These are phyloP conservation scores for Adelognathus sp. DNA, from an alignment of 2,888 invertebrate species.

Conservation along the genomic window DNA sequence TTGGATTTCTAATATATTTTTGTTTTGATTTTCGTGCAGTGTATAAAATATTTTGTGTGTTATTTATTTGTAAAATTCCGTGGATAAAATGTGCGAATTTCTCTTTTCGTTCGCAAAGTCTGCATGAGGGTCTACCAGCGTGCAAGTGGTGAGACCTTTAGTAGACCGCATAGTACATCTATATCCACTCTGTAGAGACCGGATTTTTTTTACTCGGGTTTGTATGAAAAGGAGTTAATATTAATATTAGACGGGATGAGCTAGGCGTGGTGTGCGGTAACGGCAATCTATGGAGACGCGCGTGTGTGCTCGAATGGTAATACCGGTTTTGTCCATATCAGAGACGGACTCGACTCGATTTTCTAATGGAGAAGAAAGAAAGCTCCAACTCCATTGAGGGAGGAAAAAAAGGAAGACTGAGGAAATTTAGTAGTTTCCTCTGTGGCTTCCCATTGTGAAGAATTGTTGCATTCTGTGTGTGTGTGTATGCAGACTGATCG, in stretches of 20 bases:
- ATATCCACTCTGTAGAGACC: too few species aligned
- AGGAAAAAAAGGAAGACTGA: conserved; percentile 29
- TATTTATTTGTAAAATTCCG: too few species aligned
- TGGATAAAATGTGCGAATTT: too few species aligned
- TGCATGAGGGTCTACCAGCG: too few species aligned
- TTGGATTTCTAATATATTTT: too few species aligned
- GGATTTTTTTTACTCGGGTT: too few species aligned
- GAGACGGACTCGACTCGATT: neutral
- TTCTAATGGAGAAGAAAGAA: conserved; percentile 22
- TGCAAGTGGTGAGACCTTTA: too few species aligned
- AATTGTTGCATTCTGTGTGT: conserved; percentile 33
- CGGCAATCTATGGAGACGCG: conserved; percentile 30
- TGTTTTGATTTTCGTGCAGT: too few species aligned
- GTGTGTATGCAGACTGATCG: conserved; percentile 13
- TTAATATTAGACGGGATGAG: conserved; percentile 35
- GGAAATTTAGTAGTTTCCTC: conserved; percentile 34
- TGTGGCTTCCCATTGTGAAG: conserved; percentile 24
- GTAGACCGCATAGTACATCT: too few species aligned
- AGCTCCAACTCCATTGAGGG: conserved; percentile 48
- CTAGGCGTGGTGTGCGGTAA: conserved; percentile 33
- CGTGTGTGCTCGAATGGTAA: neutral
- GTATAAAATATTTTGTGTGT: too few species aligned
- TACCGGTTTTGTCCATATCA: conserved; percentile 24
- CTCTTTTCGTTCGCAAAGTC: too few species aligned
- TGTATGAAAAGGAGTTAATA: conserved; percentile 26